Conservation (phyloP, 2,888 invertebrate genomes). For the Epinotia nisella region DNA sequence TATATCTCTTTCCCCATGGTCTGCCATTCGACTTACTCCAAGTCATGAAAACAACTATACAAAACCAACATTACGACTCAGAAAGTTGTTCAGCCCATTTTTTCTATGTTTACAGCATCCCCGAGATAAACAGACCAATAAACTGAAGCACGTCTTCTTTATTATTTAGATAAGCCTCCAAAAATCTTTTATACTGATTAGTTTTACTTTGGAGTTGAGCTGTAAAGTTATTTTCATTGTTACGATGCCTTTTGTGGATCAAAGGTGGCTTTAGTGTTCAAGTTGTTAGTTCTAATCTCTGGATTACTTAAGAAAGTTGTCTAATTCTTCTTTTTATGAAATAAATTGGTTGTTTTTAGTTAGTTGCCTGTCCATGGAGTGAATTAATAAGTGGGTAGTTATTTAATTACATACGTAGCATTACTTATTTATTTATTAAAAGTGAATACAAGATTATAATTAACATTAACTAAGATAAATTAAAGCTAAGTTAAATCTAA, state of each 20-base stretch:
- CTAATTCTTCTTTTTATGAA: not conserved
- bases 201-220: not conserved
- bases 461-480: too few species aligned
- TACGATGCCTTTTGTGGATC: not conserved
- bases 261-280: slow-evolving; percentile 6
- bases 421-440: too few species aligned
- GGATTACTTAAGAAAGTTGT: not conserved
- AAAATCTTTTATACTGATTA: slow-evolving; percentile 7
- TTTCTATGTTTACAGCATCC: slow-evolving; percentile 7
- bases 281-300: not conserved
- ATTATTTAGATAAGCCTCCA: not conserved
- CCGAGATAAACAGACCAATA: slow-evolving; percentile 13
- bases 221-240: slow-evolving; percentile 4
- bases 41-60: not conserved
- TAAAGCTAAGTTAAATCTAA: too few species aligned
- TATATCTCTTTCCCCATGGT: too few species aligned
- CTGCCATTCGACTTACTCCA: not conserved
- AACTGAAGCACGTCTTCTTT: not conserved
- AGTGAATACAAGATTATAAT: too few species aligned
- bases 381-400: too few species aligned
- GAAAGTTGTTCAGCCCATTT: not conserved
- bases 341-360: not conserved
- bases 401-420: too few species aligned
- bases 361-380: too few species aligned
- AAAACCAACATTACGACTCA: not conserved